phyloP scores from a whole-genome alignment of 2,113 vertebrate genomes.

The Entomyzon cyanotis region DNA sequence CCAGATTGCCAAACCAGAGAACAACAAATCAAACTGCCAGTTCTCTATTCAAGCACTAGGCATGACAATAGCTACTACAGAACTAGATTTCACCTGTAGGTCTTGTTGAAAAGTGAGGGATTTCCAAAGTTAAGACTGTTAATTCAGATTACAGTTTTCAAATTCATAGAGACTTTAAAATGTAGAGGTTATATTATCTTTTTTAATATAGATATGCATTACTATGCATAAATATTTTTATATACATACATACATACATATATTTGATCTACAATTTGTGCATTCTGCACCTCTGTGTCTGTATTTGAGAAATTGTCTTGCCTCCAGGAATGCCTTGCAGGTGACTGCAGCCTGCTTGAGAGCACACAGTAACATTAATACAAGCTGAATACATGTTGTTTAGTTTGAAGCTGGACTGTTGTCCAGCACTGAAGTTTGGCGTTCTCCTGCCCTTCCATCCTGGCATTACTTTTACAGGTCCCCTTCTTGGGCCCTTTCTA shows the following conservation, averaged over 20 bases:
- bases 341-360: background rate
- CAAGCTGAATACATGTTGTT: background rate
- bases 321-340: background rate
- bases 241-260: no score
- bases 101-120: background rate
- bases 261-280: background rate
- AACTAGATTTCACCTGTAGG: background rate
- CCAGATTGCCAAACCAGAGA: background rate
- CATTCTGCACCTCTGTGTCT: background rate
- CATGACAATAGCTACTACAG: background rate
- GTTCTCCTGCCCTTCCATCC: slow-evolving; percentile 8
- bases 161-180: background rate
- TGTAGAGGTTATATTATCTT: background rate
- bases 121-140: background rate
- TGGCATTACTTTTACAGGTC: slow-evolving; percentile 10
- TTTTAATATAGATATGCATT: background rate
- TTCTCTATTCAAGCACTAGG: background rate
- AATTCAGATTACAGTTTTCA: background rate
- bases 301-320: background rate
- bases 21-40: background rate
- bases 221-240: background rate
- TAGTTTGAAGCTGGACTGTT: slow-evolving; percentile 17
- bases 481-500: slow-evolving; percentile 1
- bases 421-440: background rate
- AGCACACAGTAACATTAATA: background rate